Evolutionary conservation across 2,797 vertebrate genomes (phyloP).

Genomic region (Parauchenoglanis ngamensis): DNA sequence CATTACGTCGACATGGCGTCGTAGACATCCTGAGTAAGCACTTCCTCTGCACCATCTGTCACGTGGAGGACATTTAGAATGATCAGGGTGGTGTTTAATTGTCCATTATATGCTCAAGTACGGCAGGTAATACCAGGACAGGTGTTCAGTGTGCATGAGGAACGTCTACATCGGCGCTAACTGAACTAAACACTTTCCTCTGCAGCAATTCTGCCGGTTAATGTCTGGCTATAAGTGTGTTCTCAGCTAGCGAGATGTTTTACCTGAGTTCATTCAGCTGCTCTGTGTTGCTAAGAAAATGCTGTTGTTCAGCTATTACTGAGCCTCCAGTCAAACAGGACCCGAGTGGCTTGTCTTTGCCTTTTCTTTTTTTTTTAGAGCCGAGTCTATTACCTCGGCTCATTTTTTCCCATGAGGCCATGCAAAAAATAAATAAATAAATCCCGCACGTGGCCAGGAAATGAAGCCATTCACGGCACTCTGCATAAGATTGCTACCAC

Average conservation of each 20-base stretch:
- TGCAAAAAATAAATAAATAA: slow-evolving; percentile 9
- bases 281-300: slow-evolving; percentile 51
- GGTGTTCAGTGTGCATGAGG: slow-evolving; percentile 30
- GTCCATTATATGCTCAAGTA: neutral
- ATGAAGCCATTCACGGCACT: slow-evolving; percentile 74
- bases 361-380: slow-evolving; percentile 38
- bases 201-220: neutral
- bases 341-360: slow-evolving; percentile 21
- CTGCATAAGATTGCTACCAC: slow-evolving; percentile 70
- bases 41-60: slow-evolving; percentile 26
- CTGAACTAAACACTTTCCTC: slow-evolving; percentile 3
- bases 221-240: neutral
- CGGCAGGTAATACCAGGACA: neutral
- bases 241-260: neutral
- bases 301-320: slow-evolving; percentile 64
- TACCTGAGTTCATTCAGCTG: slow-evolving; percentile 50
- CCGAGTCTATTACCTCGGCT: slow-evolving; percentile 56
- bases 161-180: neutral
- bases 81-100: neutral
- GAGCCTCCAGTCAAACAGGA: slow-evolving; percentile 50
- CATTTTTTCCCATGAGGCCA: slow-evolving; percentile 65
- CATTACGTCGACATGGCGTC: neutral
- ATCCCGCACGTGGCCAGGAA: slow-evolving; percentile 68
- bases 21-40: slow-evolving; percentile 23
- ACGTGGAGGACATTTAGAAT: neutral